Conservation (phyloP, 2,113 vertebrate genomes). For the Sinocyclocheilus anophthalmus region DNA sequence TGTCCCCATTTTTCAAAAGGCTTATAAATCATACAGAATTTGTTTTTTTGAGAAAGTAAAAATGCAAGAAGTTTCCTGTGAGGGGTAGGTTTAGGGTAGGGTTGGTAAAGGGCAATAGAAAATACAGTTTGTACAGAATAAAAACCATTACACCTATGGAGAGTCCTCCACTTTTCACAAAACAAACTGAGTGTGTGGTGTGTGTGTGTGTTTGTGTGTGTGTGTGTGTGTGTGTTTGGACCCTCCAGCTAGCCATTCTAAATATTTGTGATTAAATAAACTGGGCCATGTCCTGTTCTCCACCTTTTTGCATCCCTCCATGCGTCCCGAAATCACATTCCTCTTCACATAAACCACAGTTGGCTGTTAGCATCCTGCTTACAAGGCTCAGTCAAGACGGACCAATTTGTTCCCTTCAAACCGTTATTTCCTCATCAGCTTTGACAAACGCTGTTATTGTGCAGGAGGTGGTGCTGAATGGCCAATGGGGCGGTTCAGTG, state of each 20-base stretch:
- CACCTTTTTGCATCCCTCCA: neutral
- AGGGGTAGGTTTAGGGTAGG: no score
- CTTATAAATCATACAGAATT: no score
- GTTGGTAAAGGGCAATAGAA: no score
- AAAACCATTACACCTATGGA: no score
- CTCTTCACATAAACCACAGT: constrained; percentile 40
- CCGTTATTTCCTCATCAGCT: constrained; percentile 20
- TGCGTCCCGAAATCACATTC: constrained; percentile 37
- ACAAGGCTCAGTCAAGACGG: constrained; percentile 54
- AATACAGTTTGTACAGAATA: no score
- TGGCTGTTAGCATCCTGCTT: constrained; percentile 34
- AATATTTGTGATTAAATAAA: constrained; percentile 24
- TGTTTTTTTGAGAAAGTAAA: no score
- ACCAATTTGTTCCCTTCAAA: constrained; percentile 29
- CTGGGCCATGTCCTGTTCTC: neutral
- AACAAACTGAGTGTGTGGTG: neutral
- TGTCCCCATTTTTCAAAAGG: no score
- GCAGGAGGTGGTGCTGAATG: constrained; percentile 33
- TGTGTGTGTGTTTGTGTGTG: neutral
- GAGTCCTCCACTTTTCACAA: no score
- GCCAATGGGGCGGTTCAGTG: neutral
- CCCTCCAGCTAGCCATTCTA: constrained; percentile 13
- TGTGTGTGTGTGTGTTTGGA: constrained; percentile 25
- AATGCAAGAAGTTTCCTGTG: no score
- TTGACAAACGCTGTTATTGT: constrained; percentile 36